Conservation (phyloP, 2,888 invertebrate species). For the Synanthedon myopaeformis region DNA sequence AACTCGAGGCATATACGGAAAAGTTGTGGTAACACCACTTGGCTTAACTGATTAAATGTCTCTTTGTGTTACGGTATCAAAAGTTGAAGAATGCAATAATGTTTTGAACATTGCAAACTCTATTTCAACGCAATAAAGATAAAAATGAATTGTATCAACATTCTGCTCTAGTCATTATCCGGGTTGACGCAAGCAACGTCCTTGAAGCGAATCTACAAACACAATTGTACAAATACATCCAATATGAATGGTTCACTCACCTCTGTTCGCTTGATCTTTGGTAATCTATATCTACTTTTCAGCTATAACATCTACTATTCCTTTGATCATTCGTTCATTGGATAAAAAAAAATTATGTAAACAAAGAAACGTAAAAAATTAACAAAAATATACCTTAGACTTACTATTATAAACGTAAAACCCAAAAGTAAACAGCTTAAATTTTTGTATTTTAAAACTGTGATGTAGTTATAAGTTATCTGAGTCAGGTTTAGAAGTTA, state of each 20-base stretch:
- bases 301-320: not conserved
- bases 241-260: constrained; percentile 48
- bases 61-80: not conserved
- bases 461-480: no score
- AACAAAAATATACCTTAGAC: no score
- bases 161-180: constrained; percentile 27
- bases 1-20: no score
- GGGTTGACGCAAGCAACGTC: constrained; percentile 55
- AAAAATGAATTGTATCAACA: constrained; percentile 18
- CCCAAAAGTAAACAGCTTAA: no score
- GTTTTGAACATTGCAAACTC: constrained; percentile 9
- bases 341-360: no score
- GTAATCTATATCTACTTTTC: not conserved
- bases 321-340: not conserved
- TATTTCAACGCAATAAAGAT: constrained; percentile 22
- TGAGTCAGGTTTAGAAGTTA: no score
- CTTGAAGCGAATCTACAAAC: constrained; percentile 57
- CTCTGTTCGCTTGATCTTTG: constrained; percentile 13
- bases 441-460: no score
- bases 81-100: no score
- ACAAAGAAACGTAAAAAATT: no score
- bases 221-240: constrained; percentile 56
- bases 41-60: not conserved
- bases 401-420: no score
- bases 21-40: no score